Base-by-base conservation (phyloP, 1,140 invertebrate genomes). In the Drepana arcuata region DNA sequence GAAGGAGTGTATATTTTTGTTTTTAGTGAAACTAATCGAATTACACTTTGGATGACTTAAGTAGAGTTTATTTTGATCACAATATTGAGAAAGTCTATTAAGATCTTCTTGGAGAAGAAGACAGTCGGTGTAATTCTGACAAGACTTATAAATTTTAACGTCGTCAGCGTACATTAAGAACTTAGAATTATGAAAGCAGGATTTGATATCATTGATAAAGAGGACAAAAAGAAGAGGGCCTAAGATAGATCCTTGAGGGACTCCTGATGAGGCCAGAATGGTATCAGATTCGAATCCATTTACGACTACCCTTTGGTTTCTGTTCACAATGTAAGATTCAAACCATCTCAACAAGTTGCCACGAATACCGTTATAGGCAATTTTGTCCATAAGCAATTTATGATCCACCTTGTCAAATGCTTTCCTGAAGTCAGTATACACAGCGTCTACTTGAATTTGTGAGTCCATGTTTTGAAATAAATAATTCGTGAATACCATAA, bases 221-320 rank as follows among this genome's bases (percentile, higher is more conserved):
- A 61, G 2, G 9, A 52, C 26, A 46, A 62, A 65, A 2, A 66
- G 31, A 1, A 64, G 16, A 7, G 57, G 60, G 1, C 52, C 56
- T 2, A 61, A 14, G 9, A 60, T 55, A 14, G 47, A n/a, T 53
- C 58, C 2, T 44, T 48, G 9, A n/a, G n/a, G n/a, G n/a, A n/a
- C n/a, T n/a, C n/a, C n/a, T n/a, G n/a, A n/a, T n/a, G n/a, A n/a
- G n/a, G 58, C 40, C 5, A 18, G 6, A 16, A 56, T 40, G 11
- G 21, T 6, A 4, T 25, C 14, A 11, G 55, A 63, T n/a, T 48
- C 15, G 31, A 16, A 33, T 4, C 42, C 45, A 21, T 54, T 51
- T 7, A 63, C 36, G 16, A 49, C 51, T 3, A 66, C 48, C 14
- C 35, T 48, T 38, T 63, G 53, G 2, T 29, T 41, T 27, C 55